Conservation (phyloP, 1,140 invertebrate species). For the Cherax quadricarinatus region DNA sequence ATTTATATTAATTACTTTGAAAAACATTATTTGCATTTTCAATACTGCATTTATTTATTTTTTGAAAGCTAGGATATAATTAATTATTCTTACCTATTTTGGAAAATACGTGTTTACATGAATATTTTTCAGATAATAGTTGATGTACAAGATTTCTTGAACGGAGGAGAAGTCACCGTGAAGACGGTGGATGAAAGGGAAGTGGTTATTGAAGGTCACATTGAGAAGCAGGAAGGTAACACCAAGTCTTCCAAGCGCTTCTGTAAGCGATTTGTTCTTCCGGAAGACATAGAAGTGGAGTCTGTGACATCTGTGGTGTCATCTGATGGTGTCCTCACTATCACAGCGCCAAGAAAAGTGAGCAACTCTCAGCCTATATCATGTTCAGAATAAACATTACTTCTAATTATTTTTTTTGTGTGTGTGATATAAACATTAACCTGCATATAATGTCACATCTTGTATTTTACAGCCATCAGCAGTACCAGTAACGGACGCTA, state of each 20-base stretch:
- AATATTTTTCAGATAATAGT: constrained; percentile 25
- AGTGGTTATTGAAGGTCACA: constrained; percentile 49
- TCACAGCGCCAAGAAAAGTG: constrained; percentile 42
- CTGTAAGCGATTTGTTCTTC: constrained; percentile 31
- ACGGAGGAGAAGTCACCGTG: constrained; percentile 49
- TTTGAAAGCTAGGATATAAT: too few species aligned
- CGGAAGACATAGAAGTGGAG: constrained; percentile 34
- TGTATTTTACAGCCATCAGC: background rate
- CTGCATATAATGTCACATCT: background rate
- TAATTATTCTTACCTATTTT: too few species aligned
- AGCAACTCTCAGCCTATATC: background rate
- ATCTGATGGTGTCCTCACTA: constrained; percentile 32
- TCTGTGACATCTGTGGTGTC: constrained; percentile 37
- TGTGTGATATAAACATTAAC: too few species aligned
- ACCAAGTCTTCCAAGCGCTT: constrained; percentile 43
- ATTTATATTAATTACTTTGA: too few species aligned
- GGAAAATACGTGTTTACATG: too few species aligned
- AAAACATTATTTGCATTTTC: too few species aligned
- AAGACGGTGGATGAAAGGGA: constrained; percentile 44
- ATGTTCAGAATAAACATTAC: background rate
- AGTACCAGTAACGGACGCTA: background rate
- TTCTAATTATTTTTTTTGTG: too few species aligned
- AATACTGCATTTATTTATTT: too few species aligned
- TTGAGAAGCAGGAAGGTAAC: constrained; percentile 39
- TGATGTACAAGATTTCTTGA: constrained; percentile 48